Conservation (phyloP, 2,113 vertebrate species). For the Psilopogon haemacephalus region DNA sequence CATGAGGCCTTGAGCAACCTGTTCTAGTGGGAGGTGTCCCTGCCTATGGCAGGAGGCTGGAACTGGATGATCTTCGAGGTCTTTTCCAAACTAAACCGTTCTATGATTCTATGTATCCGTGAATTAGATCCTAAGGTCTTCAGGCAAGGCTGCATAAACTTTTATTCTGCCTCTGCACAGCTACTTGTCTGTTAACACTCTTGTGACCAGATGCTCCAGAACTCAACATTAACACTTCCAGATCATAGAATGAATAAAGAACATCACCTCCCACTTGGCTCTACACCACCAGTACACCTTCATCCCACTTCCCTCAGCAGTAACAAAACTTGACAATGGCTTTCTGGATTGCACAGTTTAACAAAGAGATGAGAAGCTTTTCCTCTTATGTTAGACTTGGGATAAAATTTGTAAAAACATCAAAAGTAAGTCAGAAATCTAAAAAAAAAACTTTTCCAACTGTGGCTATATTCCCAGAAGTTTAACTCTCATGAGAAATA, state of each 20-base stretch:
- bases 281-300: background rate
- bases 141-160: background rate
- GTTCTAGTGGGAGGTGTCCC: no score
- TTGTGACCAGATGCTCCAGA: background rate
- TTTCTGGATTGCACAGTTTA: background rate
- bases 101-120: background rate
- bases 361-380: background rate
- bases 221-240: background rate
- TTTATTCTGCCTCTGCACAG: background rate
- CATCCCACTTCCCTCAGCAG: background rate
- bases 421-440: background rate
- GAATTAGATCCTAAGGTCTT: background rate
- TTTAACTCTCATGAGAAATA: background rate
- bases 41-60: no score
- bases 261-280: background rate
- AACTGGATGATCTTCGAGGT: no score
- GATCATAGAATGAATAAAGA: no score
- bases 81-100: no score
- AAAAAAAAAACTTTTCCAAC: background rate
- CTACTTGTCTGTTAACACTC: background rate
- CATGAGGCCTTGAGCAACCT: no score
- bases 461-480: background rate
- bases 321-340: background rate
- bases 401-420: background rate
- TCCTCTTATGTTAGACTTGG: background rate